A percentile compares a stretch with the other conserved stretches of the same genome.
These are phyloP conservation scores for Engystomops pustulosus DNA, from an alignment of 2,113 vertebrate genomes.

Conservation along the genomic window DNA sequence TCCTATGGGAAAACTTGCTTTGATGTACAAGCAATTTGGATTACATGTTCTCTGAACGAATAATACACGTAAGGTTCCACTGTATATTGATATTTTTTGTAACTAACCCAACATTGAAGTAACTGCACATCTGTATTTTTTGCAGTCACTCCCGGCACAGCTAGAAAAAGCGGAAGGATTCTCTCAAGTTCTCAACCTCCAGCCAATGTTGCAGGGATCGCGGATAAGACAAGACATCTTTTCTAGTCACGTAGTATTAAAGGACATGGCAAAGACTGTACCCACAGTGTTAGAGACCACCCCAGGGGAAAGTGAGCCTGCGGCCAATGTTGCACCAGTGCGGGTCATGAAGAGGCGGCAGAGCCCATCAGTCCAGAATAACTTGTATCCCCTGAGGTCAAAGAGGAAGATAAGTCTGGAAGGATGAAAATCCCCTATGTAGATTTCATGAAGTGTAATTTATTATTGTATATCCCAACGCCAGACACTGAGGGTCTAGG, in stretches of 20 bases:
- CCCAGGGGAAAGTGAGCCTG: slow-evolving; percentile 61
- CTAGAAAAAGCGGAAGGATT: slow-evolving; percentile 85
- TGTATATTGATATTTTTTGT: no score
- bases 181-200: slow-evolving; percentile 76
- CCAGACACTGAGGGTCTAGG: no score
- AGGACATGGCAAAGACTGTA: slow-evolving; percentile 52
- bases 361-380: slow-evolving; percentile 59
- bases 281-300: slow-evolving; percentile 67
- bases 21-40: no score
- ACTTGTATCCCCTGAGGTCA: slow-evolving; percentile 67
- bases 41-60: no score
- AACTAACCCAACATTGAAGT: no score
- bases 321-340: slow-evolving; percentile 58
- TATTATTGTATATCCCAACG: background rate
- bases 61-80: no score
- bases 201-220: slow-evolving; percentile 72
- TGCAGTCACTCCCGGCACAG: slow-evolving; percentile 78
- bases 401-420: slow-evolving; percentile 67
- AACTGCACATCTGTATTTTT: no score
- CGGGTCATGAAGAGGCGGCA: slow-evolving; percentile 64
- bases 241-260: slow-evolving; percentile 60
- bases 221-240: slow-evolving; percentile 77
- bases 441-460: background rate
- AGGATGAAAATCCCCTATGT: background rate
- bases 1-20: no score